Conservation (phyloP, 2,797 vertebrate species). For the Microhierax caerulescens region DNA sequence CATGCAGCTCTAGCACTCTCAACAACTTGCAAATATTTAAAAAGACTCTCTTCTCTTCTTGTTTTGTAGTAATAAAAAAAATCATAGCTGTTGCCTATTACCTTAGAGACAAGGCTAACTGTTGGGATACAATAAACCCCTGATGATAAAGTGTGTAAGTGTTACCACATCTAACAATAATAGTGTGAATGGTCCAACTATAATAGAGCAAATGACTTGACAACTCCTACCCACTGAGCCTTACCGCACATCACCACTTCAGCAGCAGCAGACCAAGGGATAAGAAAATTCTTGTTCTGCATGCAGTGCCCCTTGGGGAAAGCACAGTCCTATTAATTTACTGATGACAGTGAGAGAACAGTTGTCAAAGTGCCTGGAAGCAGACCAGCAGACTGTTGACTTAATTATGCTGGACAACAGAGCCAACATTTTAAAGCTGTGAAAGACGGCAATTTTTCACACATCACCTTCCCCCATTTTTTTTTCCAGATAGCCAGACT, state of each 20-base stretch:
- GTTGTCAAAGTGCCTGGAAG: constrained; percentile 69
- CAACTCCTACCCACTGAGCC: background rate
- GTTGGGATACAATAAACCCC: background rate
- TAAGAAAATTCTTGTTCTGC: constrained; percentile 30
- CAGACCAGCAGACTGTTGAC: constrained; percentile 68
- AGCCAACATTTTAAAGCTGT: constrained; percentile 72
- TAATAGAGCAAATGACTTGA: constrained; percentile 25
- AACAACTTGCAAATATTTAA: background rate
- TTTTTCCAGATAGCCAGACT: constrained; percentile 6
- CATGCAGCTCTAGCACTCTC: background rate
- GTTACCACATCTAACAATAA: background rate
- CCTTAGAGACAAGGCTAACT: background rate
- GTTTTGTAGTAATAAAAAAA: background rate
- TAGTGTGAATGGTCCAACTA: background rate
- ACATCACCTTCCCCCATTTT: constrained; percentile 21
- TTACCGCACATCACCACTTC: background rate
- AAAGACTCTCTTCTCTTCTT: background rate
- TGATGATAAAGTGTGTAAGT: background rate
- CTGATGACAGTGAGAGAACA: constrained; percentile 52
- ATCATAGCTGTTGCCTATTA: constrained; percentile 21
- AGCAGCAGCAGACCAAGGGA: background rate
- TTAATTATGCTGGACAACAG: constrained; percentile 68
- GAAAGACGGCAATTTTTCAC: constrained; percentile 69
- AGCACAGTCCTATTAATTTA: constrained; percentile 52
- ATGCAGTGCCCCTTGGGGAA: constrained; percentile 35